These are phyloP conservation scores for Cepaea nemoralis DNA, from an alignment of 1,140 invertebrate genomes.

Conservation along the genomic window DNA sequence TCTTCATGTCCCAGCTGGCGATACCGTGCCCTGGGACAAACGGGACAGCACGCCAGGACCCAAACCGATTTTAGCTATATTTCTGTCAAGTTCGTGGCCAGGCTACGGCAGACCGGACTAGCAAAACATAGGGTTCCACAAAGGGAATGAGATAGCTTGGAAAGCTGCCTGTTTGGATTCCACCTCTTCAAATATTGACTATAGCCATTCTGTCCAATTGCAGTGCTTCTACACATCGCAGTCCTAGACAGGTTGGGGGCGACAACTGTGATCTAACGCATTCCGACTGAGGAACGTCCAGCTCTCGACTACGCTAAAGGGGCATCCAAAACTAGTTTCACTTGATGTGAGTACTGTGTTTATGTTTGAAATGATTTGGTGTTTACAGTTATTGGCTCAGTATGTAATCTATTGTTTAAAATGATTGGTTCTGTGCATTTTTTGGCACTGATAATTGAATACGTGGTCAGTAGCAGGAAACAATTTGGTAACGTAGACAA, in stretches of 20 bases:
- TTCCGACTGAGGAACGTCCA: neutral
- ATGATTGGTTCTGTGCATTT: too few species aligned
- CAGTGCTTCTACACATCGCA: neutral
- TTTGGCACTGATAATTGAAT: too few species aligned
- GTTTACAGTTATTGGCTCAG: too few species aligned
- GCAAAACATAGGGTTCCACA: neutral
- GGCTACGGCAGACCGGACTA: neutral
- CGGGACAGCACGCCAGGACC: neutral
- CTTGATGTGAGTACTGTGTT: neutral
- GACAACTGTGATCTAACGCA: slow-evolving; percentile 16
- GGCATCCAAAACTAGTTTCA: neutral
- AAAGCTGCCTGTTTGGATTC: slow-evolving; percentile 14
- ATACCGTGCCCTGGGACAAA: slow-evolving; percentile 11
- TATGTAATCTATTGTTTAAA: too few species aligned
- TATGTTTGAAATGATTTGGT: too few species aligned
- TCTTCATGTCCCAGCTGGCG: neutral
- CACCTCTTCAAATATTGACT: slow-evolving; percentile 27
- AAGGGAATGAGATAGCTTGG: slow-evolving; percentile 19
- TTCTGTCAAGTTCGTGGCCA: neutral
- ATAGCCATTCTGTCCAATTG: slow-evolving; percentile 19
- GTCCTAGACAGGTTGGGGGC: slow-evolving; percentile 27
- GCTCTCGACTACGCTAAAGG: neutral
- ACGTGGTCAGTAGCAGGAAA: too few species aligned
- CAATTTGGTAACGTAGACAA: too few species aligned
- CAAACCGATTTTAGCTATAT: neutral